These are phyloP conservation scores for Okapia johnstoni DNA, from an alignment of 2,113 vertebrate genomes.

Conservation along the genomic window DNA sequence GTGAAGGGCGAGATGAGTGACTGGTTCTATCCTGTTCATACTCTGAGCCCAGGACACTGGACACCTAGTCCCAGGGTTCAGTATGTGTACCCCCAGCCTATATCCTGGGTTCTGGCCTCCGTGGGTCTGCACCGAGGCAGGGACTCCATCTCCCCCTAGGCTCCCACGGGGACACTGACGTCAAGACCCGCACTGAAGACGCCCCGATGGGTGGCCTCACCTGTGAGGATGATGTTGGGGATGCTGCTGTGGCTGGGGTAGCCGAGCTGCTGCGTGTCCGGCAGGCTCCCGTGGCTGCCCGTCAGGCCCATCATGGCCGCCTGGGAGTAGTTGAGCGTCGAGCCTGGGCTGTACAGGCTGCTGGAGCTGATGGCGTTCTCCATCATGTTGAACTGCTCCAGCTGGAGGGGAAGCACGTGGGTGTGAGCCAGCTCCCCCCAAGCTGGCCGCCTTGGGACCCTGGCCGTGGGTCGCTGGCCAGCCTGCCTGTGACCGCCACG, in stretches of 20 bases:
- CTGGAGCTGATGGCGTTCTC: conserved; percentile 93
- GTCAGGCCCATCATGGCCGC: conserved; percentile 98
- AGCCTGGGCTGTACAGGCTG: conserved; percentile 93
- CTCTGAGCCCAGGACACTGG: not conserved
- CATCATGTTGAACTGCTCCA: conserved; percentile 99
- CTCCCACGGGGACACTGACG: not conserved
- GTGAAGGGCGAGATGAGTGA: not conserved
- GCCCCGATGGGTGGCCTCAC: conserved; percentile 70
- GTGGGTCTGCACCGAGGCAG: not conserved
- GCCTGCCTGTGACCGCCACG: fast-evolving
- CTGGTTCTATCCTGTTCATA: not conserved
- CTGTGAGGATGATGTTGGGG: conserved; percentile 99
- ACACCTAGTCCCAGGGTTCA: not conserved
- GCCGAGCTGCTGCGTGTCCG: conserved; percentile 89
- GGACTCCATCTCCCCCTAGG: not conserved
- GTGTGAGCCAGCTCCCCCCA: not conserved
- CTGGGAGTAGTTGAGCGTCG: conserved; percentile 97
- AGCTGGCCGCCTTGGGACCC: not conserved
- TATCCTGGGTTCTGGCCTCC: not conserved
- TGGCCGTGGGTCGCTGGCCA: too few relatives aligned
- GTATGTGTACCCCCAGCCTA: not conserved
- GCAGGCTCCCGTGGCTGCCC: conserved; percentile 88
- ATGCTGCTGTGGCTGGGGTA: conserved; percentile 95
- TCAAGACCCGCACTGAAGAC: not conserved
- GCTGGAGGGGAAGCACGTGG: conserved; percentile 73